phyloP scores from a whole-genome alignment of 2,888 invertebrate genomes.

The Pachliopta kotzebuea region DNA sequence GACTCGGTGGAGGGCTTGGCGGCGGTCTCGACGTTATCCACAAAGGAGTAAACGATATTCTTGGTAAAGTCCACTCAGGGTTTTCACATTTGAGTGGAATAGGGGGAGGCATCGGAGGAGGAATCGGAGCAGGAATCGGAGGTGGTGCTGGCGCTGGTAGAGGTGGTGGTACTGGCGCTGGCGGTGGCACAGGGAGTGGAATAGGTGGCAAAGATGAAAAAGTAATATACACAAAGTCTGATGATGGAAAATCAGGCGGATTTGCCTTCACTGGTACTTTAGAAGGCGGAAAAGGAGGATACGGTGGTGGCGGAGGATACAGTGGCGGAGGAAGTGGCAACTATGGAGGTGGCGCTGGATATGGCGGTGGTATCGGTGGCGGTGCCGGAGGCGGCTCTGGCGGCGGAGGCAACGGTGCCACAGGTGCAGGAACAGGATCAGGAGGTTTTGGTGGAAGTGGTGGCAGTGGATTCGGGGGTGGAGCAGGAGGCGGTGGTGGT shows the following conservation, averaged over 20 bases:
- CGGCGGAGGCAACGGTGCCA: constrained; percentile 28
- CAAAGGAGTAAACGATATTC: constrained; percentile 51
- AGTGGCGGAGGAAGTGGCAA: constrained; percentile 53
- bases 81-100: constrained; percentile 34
- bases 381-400: constrained; percentile 33
- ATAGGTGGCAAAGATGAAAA: constrained; percentile 47
- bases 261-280: constrained; percentile 60
- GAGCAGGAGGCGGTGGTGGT: constrained; percentile 35
- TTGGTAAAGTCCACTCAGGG: constrained; percentile 53
- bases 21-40: constrained; percentile 47
- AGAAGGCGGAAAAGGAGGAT: constrained; percentile 54
- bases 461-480: constrained; percentile 30
- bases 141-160: constrained; percentile 28
- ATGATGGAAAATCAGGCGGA: constrained; percentile 64
- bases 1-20: constrained; percentile 31
- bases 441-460: constrained; percentile 28
- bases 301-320: constrained; percentile 63
- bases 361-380: constrained; percentile 47
- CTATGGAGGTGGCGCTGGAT: constrained; percentile 38
- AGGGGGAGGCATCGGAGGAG: constrained; percentile 36
- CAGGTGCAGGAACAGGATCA: constrained; percentile 30
- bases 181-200: constrained; percentile 34
- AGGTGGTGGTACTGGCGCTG: constrained; percentile 29
- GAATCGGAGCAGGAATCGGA: constrained; percentile 30
- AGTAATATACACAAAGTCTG: constrained; percentile 54